These are phyloP conservation scores for Drosophila busckii DNA, from an alignment of 1,140 invertebrate species.

Conservation along the genomic window DNA sequence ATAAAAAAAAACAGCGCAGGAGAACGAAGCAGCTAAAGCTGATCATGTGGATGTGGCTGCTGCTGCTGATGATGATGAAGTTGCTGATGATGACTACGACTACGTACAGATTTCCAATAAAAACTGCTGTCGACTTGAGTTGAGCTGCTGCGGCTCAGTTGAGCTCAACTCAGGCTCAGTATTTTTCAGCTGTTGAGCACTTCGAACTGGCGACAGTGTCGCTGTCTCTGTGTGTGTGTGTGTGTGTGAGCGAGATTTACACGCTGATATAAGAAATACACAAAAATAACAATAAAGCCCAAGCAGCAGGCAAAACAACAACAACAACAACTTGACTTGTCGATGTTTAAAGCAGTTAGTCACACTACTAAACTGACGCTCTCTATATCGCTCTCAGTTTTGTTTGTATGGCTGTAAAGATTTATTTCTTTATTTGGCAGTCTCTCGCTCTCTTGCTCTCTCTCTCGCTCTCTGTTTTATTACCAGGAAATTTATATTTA, in stretches of 20 bases:
- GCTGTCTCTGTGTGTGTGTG: slow-evolving; percentile 5
- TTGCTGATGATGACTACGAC: slow-evolving; percentile 62
- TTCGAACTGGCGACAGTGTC: too few species aligned
- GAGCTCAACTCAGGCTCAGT: slow-evolving; percentile 27
- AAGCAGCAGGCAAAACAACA: slow-evolving; percentile 4
- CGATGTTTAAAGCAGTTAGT: slow-evolving; percentile 52
- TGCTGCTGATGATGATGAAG: slow-evolving; percentile 19
- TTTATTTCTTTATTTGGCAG: slow-evolving; percentile 74
- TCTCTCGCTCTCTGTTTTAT: slow-evolving; percentile 45
- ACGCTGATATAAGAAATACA: slow-evolving; percentile 67
- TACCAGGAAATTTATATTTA: slow-evolving; percentile 76
- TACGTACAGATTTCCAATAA: slow-evolving; percentile 75
- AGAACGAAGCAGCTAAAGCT: slow-evolving; percentile 24
- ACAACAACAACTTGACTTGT: slow-evolving; percentile 28
- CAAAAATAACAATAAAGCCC: slow-evolving; percentile 50
- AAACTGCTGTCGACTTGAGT: slow-evolving; percentile 40
- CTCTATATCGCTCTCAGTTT: background rate
- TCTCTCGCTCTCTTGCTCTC: background rate
- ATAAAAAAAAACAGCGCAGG: slow-evolving; percentile 22
- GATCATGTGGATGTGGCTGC: slow-evolving; percentile 11
- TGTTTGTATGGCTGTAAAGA: slow-evolving; percentile 48
- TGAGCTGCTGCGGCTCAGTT: background rate
- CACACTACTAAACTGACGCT: slow-evolving; percentile 22
- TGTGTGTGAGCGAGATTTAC: slow-evolving; percentile 71
- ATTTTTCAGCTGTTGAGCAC: slow-evolving; percentile 45